Conservation (phyloP, 2,888 invertebrate species). For the Gymnoscelis rufifasciata region DNA sequence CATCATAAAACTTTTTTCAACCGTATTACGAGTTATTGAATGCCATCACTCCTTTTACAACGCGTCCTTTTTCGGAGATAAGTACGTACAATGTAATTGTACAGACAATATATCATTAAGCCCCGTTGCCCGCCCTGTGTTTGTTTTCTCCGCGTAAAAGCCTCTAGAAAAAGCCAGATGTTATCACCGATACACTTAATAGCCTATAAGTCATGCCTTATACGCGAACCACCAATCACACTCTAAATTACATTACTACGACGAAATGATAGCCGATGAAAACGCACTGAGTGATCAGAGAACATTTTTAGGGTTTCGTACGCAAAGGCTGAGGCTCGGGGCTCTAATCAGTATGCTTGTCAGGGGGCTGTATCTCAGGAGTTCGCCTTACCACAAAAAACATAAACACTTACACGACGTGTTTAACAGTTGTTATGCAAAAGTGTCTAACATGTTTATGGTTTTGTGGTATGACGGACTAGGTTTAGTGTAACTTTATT, state of each 20-base stretch:
- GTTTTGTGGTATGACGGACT: too few species aligned
- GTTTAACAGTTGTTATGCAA: too few species aligned
- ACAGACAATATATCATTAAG: constrained; percentile 14
- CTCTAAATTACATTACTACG: constrained; percentile 19
- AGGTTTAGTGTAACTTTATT: too few species aligned
- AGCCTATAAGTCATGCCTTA: constrained; percentile 40
- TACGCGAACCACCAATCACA: constrained; percentile 40
- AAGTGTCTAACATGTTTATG: too few species aligned
- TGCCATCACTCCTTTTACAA: not conserved
- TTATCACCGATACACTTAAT: constrained; percentile 59
- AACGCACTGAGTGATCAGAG: constrained; percentile 16
- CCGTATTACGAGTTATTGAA: not conserved
- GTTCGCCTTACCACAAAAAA: too few species aligned
- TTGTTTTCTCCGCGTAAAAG: constrained; percentile 48
- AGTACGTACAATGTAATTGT: constrained; percentile 9
- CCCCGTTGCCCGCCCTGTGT: constrained; percentile 41
- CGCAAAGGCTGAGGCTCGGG: constrained; percentile 14
- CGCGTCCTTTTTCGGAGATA: not conserved
- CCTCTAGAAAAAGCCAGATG: constrained; percentile 44
- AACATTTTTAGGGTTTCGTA: too few species aligned
- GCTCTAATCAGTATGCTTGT: too few species aligned
- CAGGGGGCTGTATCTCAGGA: too few species aligned
- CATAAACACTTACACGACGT: too few species aligned
- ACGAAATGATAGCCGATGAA: constrained; percentile 15
- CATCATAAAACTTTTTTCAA: too few species aligned